Percentiles rank a stretch among this genome's conserved stretches.
phyloP scores from a whole-genome alignment of 2,888 invertebrate genomes.

The Helicoverpa assulta region DNA sequence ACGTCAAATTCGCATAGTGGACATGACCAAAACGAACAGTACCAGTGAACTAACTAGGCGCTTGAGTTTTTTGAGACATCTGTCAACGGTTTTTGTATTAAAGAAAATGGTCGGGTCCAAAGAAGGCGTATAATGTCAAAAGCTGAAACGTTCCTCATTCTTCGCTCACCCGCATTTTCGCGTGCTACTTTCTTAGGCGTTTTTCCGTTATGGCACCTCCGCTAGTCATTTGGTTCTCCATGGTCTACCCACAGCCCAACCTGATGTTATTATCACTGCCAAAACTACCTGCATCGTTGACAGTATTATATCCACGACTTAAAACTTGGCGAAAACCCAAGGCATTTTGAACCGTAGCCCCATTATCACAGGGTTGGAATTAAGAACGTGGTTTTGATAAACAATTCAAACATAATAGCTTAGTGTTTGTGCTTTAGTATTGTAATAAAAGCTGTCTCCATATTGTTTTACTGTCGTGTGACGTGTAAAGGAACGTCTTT shows the following conservation, averaged over 20 bases:
- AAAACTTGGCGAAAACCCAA: conserved; percentile 2
- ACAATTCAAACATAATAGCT: conserved; percentile 25
- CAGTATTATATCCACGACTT: conserved; percentile 41
- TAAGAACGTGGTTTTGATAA: not conserved
- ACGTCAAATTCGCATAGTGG: too few species aligned
- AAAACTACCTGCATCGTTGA: conserved; percentile 50
- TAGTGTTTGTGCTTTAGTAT: conserved; percentile 49
- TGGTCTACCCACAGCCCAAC: conserved; percentile 29
- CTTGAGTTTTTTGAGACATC: too few species aligned
- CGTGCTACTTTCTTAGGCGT: too few species aligned
- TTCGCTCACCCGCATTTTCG: too few species aligned
- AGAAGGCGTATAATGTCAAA: too few species aligned
- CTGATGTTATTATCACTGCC: conserved; percentile 40
- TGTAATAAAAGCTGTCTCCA: conserved; percentile 49
- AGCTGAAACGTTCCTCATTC: too few species aligned
- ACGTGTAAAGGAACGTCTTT: conserved; percentile 41
- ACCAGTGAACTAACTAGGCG: too few species aligned
- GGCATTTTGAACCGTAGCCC: conserved; percentile 10
- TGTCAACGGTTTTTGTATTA: too few species aligned
- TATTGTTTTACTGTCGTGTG: conserved; percentile 46
- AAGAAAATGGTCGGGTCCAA: too few species aligned
- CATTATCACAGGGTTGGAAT: not conserved
- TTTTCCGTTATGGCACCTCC: too few species aligned
- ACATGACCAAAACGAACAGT: too few species aligned
- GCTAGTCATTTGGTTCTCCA: too few species aligned